These are phyloP conservation scores for Sminthurinus aureus DNA, from an alignment of 2,888 invertebrate genomes.

Conservation along the genomic window DNA sequence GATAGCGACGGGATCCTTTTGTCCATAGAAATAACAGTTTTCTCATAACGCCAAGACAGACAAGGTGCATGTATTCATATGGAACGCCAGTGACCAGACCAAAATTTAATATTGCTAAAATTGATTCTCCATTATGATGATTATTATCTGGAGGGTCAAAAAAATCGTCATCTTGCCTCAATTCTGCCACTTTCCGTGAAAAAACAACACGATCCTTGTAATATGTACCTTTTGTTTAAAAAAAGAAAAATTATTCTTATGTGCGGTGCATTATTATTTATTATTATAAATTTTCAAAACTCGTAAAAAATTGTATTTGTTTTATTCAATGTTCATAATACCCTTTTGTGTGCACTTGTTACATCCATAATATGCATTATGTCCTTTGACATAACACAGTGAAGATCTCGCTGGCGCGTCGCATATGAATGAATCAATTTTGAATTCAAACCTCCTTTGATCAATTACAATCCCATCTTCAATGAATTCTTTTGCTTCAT, in stretches of 20 bases:
- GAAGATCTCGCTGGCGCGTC: conserved; percentile 33
- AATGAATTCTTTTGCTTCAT: conserved; percentile 2
- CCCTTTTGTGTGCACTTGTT: conserved; percentile 22
- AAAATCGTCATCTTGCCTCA: conserved; percentile 32
- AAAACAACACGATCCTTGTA: too few species aligned
- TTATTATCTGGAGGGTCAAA: conserved; percentile 44
- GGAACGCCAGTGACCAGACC: conserved; percentile 50
- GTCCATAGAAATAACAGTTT: not conserved
- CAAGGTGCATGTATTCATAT: conserved; percentile 47
- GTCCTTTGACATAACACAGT: conserved; percentile 10
- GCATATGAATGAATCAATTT: not conserved
- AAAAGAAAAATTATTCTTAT: too few species aligned
- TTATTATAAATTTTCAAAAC: not conserved
- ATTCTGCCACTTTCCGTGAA: not conserved
- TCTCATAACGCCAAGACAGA: conserved; percentile 54
- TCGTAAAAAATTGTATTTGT: not conserved
- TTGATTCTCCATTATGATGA: conserved; percentile 51
- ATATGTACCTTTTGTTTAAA: too few species aligned
- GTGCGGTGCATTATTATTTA: too few species aligned
- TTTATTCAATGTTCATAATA: not conserved
- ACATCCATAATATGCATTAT: conserved; percentile 23
- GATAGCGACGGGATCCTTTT: too few species aligned
- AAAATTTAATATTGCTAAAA: conserved; percentile 45
- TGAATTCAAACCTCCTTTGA: too few species aligned
- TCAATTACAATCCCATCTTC: not conserved